Conservation (phyloP, 2,113 vertebrate species). For the Ornithorhynchus anatinus region DNA sequence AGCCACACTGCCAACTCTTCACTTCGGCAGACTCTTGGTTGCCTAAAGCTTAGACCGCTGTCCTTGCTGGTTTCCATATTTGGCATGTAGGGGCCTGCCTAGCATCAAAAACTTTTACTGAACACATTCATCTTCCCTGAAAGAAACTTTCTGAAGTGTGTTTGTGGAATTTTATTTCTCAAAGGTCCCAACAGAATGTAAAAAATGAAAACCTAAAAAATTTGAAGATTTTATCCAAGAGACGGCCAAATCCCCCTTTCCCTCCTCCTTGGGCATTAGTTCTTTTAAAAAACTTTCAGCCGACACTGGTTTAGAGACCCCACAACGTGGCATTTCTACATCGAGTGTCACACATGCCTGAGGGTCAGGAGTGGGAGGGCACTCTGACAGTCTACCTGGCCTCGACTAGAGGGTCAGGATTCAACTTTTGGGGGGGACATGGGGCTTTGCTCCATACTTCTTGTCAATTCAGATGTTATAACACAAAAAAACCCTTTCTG, state of each 20-base stretch:
- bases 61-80: not conserved
- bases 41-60: not conserved
- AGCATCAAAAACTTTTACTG: slow-evolving; percentile 15
- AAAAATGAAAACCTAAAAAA: slow-evolving; percentile 52
- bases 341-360: not conserved
- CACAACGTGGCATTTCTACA: not conserved
- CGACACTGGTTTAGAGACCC: slow-evolving; percentile 42
- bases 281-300: slow-evolving; percentile 43
- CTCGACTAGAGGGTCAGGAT: not conserved
- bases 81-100: not conserved
- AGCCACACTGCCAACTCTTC: too few species aligned
- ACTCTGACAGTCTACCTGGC: slow-evolving; percentile 9
- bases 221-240: slow-evolving; percentile 18
- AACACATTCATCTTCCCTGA: slow-evolving; percentile 28
- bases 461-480: rapidly evolving
- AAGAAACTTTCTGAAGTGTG: slow-evolving; percentile 45
- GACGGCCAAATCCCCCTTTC: slow-evolving; percentile 44
- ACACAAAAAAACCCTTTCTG: not conserved
- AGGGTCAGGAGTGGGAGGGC: not conserved
- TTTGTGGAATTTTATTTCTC: slow-evolving; percentile 51
- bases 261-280: slow-evolving; percentile 13
- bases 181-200: slow-evolving; percentile 25
- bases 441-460: rapidly evolving
- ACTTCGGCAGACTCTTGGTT: not conserved
- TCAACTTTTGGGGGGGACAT: not conserved